Conservation (phyloP, 2,888 invertebrate species). For the Cyaniris semiargus region DNA sequence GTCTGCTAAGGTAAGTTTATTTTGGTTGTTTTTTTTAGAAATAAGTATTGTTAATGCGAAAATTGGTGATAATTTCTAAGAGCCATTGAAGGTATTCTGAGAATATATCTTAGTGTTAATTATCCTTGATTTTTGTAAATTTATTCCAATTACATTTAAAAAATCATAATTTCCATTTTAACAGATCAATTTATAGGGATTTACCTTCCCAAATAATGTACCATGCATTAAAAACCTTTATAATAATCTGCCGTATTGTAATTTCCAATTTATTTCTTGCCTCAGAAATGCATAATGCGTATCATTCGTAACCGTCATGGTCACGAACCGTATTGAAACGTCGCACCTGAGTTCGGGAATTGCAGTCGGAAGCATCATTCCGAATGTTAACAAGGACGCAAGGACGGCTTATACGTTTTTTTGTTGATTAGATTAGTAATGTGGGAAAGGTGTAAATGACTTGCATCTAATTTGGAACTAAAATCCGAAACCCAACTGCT, state of each 20-base stretch:
- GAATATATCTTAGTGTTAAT: too few relatives aligned
- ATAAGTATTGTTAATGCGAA: neutral
- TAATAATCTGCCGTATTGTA: too few relatives aligned
- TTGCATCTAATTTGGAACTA: neutral
- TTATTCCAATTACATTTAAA: too few relatives aligned
- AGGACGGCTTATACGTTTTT: neutral
- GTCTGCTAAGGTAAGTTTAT: neutral
- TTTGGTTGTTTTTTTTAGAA: neutral
- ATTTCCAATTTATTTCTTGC: neutral
- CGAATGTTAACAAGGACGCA: constrained; percentile 34
- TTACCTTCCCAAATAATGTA: too few relatives aligned
- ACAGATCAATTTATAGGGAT: too few relatives aligned
- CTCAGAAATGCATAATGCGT: constrained; percentile 49
- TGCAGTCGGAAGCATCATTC: constrained; percentile 55
- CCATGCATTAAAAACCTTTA: neutral
- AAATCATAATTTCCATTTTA: too few relatives aligned
- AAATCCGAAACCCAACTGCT: neutral
- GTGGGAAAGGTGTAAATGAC: constrained; percentile 1
- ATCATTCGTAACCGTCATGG: constrained; percentile 70
- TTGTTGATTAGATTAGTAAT: constrained; percentile 16
- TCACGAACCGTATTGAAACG: constrained; percentile 74
- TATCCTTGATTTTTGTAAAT: too few relatives aligned
- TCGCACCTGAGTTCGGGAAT: constrained; percentile 74
- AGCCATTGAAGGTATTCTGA: too few relatives aligned
- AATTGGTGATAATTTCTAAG: neutral